A percentile compares a stretch with the other conserved stretches of the same genome.
Evolutionary conservation across 2,888 invertebrate species (phyloP).

Genomic region (Drosophila nigritarsus): DNA sequence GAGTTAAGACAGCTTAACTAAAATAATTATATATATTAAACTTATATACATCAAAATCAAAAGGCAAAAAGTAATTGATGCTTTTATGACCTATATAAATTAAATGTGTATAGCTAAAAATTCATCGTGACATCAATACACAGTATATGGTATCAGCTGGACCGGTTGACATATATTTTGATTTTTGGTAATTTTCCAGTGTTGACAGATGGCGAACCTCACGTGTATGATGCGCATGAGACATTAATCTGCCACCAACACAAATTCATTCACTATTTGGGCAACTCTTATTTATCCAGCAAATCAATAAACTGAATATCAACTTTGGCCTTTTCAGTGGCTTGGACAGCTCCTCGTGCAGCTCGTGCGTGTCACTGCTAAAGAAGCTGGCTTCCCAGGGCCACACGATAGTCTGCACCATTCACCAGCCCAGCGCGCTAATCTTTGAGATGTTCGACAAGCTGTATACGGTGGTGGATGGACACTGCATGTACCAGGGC

Average conservation of each 20-base stretch:
- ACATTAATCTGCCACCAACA: not conserved
- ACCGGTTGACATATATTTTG: not conserved
- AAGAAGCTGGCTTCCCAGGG: constrained; percentile 93
- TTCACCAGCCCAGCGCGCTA: constrained; percentile 97
- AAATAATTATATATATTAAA: not conserved
- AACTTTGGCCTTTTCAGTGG: constrained; percentile 87
- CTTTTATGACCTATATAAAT: not conserved
- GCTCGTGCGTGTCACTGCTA: constrained; percentile 92
- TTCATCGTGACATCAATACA: not conserved
- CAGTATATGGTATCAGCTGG: not conserved
- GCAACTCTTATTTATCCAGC: not conserved
- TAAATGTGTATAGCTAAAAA: not conserved
- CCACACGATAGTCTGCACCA: constrained; percentile 95
- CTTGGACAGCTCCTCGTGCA: constrained; percentile 94
- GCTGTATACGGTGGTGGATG: constrained; percentile 93
- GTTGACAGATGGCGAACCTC: not conserved
- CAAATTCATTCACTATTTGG: not conserved
- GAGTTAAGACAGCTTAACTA: not conserved
- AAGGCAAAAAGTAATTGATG: not conserved
- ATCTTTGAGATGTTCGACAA: constrained; percentile 97
- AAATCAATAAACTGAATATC: not conserved
- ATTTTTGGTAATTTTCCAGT: constrained; percentile 3
- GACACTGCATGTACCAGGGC: constrained; percentile 94
- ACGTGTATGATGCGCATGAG: not conserved
- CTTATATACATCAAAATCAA: not conserved